Evolutionary conservation across 2,888 invertebrate genomes (phyloP).

Genomic region (Cephus rjabovi): DNA sequence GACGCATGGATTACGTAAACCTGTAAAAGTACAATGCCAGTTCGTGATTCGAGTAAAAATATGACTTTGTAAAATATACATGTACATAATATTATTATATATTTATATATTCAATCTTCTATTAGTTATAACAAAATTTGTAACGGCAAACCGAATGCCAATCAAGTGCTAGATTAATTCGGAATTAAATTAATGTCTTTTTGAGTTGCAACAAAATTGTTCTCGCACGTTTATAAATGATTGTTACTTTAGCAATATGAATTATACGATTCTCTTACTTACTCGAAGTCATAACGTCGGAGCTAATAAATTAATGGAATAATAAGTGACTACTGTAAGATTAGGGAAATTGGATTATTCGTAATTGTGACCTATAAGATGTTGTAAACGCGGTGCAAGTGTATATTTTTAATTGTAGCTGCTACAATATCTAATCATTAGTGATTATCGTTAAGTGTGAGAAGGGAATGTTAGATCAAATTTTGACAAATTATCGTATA

Average conservation of each 20-base stretch:
- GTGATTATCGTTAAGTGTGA: background rate
- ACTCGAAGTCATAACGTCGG: background rate
- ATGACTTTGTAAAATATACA: background rate
- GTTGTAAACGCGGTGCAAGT: background rate
- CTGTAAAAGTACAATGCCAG: background rate
- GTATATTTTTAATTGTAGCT: background rate
- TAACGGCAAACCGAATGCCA: background rate
- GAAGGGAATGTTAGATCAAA: background rate
- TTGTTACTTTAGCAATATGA: background rate
- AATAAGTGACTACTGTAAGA: background rate
- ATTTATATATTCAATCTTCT: background rate
- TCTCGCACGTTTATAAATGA: background rate
- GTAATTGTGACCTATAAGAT: background rate
- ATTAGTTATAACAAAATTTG: background rate
- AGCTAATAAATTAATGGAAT: background rate
- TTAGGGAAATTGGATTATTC: background rate
- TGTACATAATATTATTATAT: background rate
- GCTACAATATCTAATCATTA: background rate
- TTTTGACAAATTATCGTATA: background rate
- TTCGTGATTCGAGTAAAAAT: background rate
- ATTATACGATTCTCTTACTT: background rate
- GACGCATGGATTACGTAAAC: background rate
- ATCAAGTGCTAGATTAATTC: background rate
- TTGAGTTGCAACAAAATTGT: background rate
- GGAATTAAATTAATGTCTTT: background rate